Evolutionary conservation across 2,888 invertebrate genomes (phyloP), one percentile per base, ranked within the genome.

Genomic region (Tenodera sinensis): DNA sequence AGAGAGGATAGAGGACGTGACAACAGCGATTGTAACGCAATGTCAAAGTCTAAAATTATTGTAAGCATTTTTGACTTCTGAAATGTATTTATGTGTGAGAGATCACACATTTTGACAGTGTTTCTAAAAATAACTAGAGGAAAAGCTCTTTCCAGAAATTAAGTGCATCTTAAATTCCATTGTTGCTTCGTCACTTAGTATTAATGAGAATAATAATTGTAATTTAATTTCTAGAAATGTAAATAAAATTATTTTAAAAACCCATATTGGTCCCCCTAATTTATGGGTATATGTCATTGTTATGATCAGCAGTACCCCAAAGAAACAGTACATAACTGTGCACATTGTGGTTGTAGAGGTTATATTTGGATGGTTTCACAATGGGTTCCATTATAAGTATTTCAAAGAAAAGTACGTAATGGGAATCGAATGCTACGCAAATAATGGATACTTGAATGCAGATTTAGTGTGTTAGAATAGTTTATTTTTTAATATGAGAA

Each of bases 41-140:
- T 93, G 93, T 93, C 93, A 93, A 93, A 93, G 92, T 92, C 92
- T 91, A 92, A 92, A 91, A 92, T 92, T 92, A 92, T 93, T 91
- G 93, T 93, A 92, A 93, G 93, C 93, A 91, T n/a, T 85, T 89
- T 90, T 8, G n/a, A n/a, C 28, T 71, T 71, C n/a, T 27, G 47
- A 71, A 85, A 83, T 85, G 20, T 28, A 85, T 27, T n/a, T 85
- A 4, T 83, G 30, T 88, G 27, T 7, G 15, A 25, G 47, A 42
- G 20, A 9, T 88, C 20, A 27, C 14, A 25, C 9, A 27, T 28
- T 83, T 47, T 25, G 12, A 3, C 28, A 15, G 42, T 42, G 42
- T 42, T 42, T 42, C 42, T 6, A 30, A 83, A 54, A 54, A 83
- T 83, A 28, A 34, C 2, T 88, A 7, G 6, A 82, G 6, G 1